These are phyloP conservation scores for Sarcophilus harrisii DNA, from an alignment of 2,797 vertebrate genomes.

Conservation along the genomic window DNA sequence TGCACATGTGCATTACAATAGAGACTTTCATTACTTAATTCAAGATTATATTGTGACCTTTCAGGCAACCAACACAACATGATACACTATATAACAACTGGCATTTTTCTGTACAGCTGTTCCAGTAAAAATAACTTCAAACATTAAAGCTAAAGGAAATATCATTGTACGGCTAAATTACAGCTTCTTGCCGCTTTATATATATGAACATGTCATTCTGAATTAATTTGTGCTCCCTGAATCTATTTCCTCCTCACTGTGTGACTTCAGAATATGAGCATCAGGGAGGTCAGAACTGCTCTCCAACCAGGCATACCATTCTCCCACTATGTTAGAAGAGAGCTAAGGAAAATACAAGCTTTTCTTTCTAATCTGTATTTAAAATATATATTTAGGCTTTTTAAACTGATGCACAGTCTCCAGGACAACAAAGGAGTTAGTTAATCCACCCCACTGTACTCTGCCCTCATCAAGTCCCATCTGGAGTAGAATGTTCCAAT, in stretches of 20 bases:
- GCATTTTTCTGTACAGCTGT: slow-evolving; percentile 19
- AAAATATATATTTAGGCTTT: not conserved
- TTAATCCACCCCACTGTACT: not conserved
- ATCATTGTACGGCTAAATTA: not conserved
- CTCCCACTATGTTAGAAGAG: not conserved
- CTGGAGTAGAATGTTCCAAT: not conserved
- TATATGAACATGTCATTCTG: not conserved
- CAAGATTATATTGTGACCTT: not conserved
- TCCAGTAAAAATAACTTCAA: not conserved
- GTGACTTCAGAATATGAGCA: not conserved
- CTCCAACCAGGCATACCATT: not conserved
- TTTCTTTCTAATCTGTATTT: not conserved
- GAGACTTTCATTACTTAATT: not conserved
- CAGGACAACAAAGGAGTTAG: not conserved
- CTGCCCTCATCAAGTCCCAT: not conserved
- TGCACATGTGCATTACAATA: not conserved
- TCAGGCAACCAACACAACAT: slow-evolving; percentile 15
- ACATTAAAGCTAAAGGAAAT: not conserved
- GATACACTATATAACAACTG: not conserved
- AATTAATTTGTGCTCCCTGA: slow-evolving; percentile 15
- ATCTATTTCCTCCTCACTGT: not conserved
- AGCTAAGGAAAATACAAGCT: not conserved
- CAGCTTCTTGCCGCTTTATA: not conserved
- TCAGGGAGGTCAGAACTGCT: slow-evolving; percentile 1
- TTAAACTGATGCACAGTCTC: not conserved